A percentile compares a stretch with the other conserved stretches of the same genome.
phyloP scores from a whole-genome alignment of 2,888 invertebrate genomes.

The Parnassius glacialis region DNA sequence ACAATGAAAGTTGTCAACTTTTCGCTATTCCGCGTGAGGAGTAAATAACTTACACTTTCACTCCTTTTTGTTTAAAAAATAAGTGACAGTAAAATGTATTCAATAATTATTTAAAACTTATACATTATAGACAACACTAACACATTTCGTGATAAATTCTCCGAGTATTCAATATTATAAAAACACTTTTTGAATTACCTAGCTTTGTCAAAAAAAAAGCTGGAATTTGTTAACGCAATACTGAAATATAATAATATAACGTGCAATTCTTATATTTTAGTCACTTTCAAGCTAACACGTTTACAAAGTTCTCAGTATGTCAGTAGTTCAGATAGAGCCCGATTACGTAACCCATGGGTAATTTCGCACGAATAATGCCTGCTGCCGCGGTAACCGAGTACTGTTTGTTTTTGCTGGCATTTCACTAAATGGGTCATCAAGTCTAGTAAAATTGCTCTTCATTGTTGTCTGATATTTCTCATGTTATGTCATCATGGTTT shows the following conservation, averaged over 20 bases:
- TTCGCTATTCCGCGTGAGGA: too few species aligned
- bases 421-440: slow-evolving; percentile 28
- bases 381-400: slow-evolving; percentile 8
- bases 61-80: too few species aligned
- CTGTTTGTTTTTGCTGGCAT: slow-evolving; percentile 33
- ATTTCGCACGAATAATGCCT: slow-evolving; percentile 40
- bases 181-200: too few species aligned
- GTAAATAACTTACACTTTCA: too few species aligned
- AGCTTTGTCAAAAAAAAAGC: too few species aligned
- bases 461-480: slow-evolving; percentile 13
- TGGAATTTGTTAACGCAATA: background rate
- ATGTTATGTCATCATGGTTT: slow-evolving; percentile 2
- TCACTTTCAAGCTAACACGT: slow-evolving; percentile 23
- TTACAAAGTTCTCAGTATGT: slow-evolving; percentile 32
- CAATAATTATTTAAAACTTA: too few species aligned
- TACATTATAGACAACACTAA: too few species aligned
- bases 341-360: slow-evolving; percentile 48
- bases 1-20: too few species aligned
- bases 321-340: slow-evolving; percentile 27
- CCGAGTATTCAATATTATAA: too few species aligned
- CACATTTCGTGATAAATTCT: too few species aligned
- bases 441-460: slow-evolving; percentile 14
- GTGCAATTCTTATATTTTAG: slow-evolving; percentile 16
- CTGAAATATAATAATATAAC: background rate
- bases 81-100: too few species aligned